phyloP scores from a whole-genome alignment of 2,888 invertebrate genomes.

The Phania funesta region DNA sequence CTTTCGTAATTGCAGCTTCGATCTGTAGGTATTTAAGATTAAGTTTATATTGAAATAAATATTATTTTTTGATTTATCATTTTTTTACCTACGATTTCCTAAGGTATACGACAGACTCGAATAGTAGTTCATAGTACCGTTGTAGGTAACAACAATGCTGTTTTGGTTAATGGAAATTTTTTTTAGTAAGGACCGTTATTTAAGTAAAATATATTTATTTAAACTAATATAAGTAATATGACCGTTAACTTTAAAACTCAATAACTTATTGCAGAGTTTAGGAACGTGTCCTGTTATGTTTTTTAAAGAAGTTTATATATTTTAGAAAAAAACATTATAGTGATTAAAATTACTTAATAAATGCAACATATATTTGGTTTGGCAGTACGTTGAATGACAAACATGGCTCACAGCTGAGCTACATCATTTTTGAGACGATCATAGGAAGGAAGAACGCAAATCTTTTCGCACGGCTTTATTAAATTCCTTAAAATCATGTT shows the following conservation, averaged over 20 bases:
- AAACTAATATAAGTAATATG: too few species aligned
- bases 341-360: neutral
- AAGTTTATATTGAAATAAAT: neutral
- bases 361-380: neutral
- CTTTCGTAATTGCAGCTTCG: constrained; percentile 92
- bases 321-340: constrained; percentile 64
- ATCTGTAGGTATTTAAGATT: constrained; percentile 79
- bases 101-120: too few species aligned
- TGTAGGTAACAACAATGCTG: neutral
- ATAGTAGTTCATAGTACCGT: neutral
- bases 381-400: neutral
- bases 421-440: neutral
- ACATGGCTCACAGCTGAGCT: neutral
- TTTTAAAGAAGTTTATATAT: too few species aligned
- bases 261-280: too few species aligned
- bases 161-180: constrained; percentile 30
- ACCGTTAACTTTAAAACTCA: too few species aligned
- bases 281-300: too few species aligned
- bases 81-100: neutral
- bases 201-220: too few species aligned
- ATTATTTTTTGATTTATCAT: neutral
- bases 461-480: constrained; percentile 60
- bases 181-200: too few species aligned
- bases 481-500: constrained; percentile 83
- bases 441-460: neutral